These are phyloP conservation scores for Limonius californicus DNA, from an alignment of 1,140 invertebrate species.

Conservation along the genomic window DNA sequence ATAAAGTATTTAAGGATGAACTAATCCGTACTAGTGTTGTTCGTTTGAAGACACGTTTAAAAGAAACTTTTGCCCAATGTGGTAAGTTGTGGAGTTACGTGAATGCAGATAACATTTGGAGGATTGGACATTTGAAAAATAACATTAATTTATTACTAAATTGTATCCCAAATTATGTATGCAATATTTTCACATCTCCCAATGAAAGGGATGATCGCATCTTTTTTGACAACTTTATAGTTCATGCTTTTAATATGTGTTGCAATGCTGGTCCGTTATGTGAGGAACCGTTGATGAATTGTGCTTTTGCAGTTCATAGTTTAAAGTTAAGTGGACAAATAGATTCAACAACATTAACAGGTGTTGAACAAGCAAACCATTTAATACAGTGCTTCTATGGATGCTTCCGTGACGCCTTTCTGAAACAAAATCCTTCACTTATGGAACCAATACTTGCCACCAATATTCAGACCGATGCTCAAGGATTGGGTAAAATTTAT, in stretches of 20 bases:
- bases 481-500: constrained; percentile 68
- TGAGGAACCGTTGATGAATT: constrained; percentile 42
- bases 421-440: neutral
- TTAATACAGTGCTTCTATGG: neutral
- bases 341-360: neutral
- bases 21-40: neutral
- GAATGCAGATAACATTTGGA: constrained; percentile 51
- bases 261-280: constrained; percentile 43
- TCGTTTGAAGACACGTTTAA: constrained; percentile 7
- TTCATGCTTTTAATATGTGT: constrained; percentile 39
- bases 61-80: neutral
- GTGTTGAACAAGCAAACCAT: neutral
- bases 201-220: constrained; percentile 33
- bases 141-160: constrained; percentile 40
- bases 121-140: constrained; percentile 43
- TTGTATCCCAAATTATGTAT: constrained; percentile 26
- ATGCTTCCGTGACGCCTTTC: neutral
- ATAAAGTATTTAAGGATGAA: constrained; percentile 4
- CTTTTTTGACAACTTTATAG: constrained; percentile 37
- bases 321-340: neutral
- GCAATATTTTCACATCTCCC: constrained; percentile 36
- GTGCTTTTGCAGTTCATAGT: constrained; percentile 49
- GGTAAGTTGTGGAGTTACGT: constrained; percentile 26
- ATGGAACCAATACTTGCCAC: constrained; percentile 1
- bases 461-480: neutral